A percentile compares a stretch with the other conserved stretches of the same genome.
Conservation (phyloP, 2,888 invertebrate genomes). For the Osmoderma eremita region DNA sequence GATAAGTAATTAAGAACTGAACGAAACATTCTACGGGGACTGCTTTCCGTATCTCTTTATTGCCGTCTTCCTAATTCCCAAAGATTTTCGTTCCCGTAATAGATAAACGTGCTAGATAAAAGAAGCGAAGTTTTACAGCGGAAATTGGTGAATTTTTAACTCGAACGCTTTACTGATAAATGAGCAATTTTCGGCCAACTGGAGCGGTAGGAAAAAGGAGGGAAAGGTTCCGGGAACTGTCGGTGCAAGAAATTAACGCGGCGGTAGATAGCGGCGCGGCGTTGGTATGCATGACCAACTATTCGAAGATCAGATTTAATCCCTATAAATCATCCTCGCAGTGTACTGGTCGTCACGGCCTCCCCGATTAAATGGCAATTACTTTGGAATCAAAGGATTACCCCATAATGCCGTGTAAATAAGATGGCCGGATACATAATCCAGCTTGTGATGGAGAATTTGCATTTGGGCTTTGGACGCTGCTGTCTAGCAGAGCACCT, state of each 20-base stretch:
- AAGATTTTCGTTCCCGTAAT: constrained; percentile 17
- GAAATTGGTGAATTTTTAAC: constrained; percentile 38
- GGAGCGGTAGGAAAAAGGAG: constrained; percentile 17
- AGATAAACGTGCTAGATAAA: constrained; percentile 35
- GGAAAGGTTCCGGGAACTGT: constrained; percentile 3
- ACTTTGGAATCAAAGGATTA: constrained; percentile 50
- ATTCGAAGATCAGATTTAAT: constrained; percentile 47
- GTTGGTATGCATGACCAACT: constrained; percentile 47
- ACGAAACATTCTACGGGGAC: constrained; percentile 34
- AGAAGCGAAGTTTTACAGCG: constrained; percentile 20
- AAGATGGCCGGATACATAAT: constrained; percentile 48
- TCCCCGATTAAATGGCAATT: constrained; percentile 51
- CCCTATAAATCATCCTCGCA: constrained; percentile 51
- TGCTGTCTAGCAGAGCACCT: constrained; percentile 1
- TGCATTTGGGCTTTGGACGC: constrained; percentile 31
- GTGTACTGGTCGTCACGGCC: constrained; percentile 48
- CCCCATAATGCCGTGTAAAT: constrained; percentile 48
- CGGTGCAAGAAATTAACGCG: constrained; percentile 32
- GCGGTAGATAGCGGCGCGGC: constrained; percentile 17
- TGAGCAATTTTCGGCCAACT: constrained; percentile 24
- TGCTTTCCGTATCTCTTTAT: constrained; percentile 7
- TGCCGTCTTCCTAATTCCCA: constrained; percentile 12
- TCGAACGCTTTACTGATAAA: constrained; percentile 18
- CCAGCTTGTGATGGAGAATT: constrained; percentile 44
- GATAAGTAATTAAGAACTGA: constrained; percentile 36